phyloP scores from a whole-genome alignment of 1,140 invertebrate species.

The Acromyrmex heyeri region DNA sequence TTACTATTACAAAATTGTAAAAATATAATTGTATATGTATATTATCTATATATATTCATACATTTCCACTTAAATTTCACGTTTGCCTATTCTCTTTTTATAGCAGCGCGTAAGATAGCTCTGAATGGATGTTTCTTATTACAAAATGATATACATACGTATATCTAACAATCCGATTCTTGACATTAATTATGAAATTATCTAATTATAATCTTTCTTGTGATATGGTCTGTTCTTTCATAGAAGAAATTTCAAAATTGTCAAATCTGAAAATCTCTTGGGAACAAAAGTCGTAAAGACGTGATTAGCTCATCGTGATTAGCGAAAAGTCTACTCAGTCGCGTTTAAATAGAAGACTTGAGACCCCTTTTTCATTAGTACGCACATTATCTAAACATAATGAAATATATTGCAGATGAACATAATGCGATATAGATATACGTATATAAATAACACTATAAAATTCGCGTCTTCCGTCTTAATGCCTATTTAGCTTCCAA shows the following conservation, averaged over 20 bases:
- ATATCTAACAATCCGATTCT: not conserved
- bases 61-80: not conserved
- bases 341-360: too few species aligned
- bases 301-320: not conserved
- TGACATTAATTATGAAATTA: not conserved
- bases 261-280: not conserved
- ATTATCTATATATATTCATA: too few species aligned
- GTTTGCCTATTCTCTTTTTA: not conserved
- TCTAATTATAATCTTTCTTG: not conserved
- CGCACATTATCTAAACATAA: too few species aligned
- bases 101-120: not conserved
- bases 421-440: not conserved
- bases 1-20: not conserved
- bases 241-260: not conserved
- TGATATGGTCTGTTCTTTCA: not conserved
- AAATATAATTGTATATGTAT: not conserved
- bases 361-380: too few species aligned
- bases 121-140: not conserved
- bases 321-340: not conserved
- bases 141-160: too few species aligned
- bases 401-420: too few species aligned
- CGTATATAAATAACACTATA: not conserved
- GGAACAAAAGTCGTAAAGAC: not conserved
- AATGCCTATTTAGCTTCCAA: not conserved
- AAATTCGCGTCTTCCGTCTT: not conserved